These are phyloP conservation scores for Ochropleura plecta DNA, from an alignment of 2,888 invertebrate species.

Conservation along the genomic window DNA sequence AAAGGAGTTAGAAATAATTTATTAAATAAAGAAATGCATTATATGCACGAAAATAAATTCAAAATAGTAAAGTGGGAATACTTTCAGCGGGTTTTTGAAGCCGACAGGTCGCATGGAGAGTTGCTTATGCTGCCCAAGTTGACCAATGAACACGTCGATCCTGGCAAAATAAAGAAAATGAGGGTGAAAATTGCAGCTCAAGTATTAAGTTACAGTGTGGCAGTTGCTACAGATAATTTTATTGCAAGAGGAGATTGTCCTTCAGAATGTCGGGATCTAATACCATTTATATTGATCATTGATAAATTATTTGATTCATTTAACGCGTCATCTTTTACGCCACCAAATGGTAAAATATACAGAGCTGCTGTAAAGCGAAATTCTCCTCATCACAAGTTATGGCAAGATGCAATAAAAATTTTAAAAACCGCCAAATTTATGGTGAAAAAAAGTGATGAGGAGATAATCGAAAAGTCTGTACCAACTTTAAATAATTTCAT, in stretches of 20 bases:
- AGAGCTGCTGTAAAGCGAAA: constrained; percentile 20
- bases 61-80: constrained; percentile 23
- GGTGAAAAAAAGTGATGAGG: constrained; percentile 15
- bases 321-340: constrained; percentile 17
- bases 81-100: constrained; percentile 18
- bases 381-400: constrained; percentile 21
- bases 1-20: neutral
- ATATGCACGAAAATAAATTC: neutral
- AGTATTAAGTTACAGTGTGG: constrained; percentile 11
- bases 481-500: constrained; percentile 6
- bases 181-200: constrained; percentile 17
- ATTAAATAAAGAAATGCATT: neutral
- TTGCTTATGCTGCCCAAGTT: constrained; percentile 1
- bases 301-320: constrained; percentile 7
- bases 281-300: constrained; percentile 4
- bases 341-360: constrained; percentile 16
- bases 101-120: constrained; percentile 4
- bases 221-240: neutral
- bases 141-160: constrained; percentile 16
- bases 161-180: constrained; percentile 20
- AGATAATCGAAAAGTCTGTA: constrained; percentile 9
- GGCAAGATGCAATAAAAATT: constrained; percentile 18
- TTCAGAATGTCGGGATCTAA: constrained; percentile 14
- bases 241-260: constrained; percentile 14
- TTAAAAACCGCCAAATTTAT: constrained; percentile 18